phyloP scores from a whole-genome alignment of 2,113 vertebrate species.

The Cyanistes caeruleus region DNA sequence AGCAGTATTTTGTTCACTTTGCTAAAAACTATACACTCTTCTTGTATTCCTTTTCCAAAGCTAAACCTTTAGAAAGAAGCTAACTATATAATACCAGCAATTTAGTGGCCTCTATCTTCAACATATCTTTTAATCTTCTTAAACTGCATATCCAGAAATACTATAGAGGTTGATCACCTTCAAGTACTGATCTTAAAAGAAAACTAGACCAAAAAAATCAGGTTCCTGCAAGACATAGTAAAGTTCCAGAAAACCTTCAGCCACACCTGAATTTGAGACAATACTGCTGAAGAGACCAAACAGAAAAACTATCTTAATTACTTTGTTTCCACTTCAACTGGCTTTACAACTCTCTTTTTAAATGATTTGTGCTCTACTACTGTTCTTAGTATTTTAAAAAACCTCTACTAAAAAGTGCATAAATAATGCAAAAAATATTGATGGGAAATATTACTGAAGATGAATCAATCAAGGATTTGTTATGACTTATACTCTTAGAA shows the following conservation, averaged over 20 bases:
- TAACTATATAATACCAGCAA: not conserved
- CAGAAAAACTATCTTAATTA: not conserved
- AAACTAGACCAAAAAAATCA: not conserved
- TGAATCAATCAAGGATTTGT: not conserved
- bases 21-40: not conserved
- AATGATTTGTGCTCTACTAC: not conserved
- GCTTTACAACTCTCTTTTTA: not conserved
- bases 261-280: not conserved
- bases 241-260: not conserved
- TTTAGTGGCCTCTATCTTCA: not conserved
- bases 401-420: not conserved
- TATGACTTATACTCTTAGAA: not conserved
- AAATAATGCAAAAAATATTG: not conserved
- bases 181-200: not conserved
- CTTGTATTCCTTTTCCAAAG: not conserved
- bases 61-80: not conserved
- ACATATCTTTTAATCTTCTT: not conserved
- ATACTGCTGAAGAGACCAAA: not conserved
- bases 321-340: not conserved
- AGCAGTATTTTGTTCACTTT: not conserved
- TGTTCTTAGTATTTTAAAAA: not conserved
- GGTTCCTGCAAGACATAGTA: not conserved
- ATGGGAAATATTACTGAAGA: not conserved
- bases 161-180: not conserved
- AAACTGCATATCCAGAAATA: not conserved